Evolutionary conservation across 2,113 vertebrate genomes (phyloP).

Genomic region (Lampris incognitus): DNA sequence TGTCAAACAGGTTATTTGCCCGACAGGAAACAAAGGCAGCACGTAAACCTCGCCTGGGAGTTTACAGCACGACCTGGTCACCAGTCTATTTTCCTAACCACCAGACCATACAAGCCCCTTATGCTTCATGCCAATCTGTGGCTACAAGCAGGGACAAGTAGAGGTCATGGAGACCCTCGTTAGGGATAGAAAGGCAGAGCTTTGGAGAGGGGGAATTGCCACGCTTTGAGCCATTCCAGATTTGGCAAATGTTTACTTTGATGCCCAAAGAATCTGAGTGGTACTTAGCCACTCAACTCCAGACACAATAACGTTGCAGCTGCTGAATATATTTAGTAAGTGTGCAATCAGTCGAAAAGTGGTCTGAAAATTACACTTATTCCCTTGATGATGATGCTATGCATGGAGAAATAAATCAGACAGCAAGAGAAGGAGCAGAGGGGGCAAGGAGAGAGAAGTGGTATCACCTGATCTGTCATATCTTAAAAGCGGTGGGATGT

Average conservation of each 20-base stretch:
- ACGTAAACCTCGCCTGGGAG: constrained; percentile 67
- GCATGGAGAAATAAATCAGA: constrained; percentile 78
- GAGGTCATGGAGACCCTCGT: constrained; percentile 59
- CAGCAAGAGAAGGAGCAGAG: constrained; percentile 60
- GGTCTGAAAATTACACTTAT: constrained; percentile 74
- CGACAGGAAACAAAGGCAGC: constrained; percentile 67
- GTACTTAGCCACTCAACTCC: constrained; percentile 64
- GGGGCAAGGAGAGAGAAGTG: constrained; percentile 59
- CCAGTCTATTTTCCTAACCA: constrained; percentile 74
- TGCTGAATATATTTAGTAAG: constrained; percentile 77
- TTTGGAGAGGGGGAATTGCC: constrained; percentile 32
- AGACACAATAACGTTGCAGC: constrained; percentile 74
- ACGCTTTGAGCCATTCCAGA: constrained; percentile 34
- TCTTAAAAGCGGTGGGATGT: constrained; percentile 75
- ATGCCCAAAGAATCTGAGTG: constrained; percentile 53
- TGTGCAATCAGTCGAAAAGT: constrained; percentile 80
- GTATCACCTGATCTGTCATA: constrained; percentile 76
- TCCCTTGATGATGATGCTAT: constrained; percentile 68
- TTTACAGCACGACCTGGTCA: constrained; percentile 43
- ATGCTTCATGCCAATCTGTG: constrained; percentile 46
- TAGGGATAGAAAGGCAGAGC: constrained; percentile 22
- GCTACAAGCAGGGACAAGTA: constrained; percentile 45
- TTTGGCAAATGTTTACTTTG: constrained; percentile 68
- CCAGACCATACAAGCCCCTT: constrained; percentile 64
- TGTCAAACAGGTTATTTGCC: constrained; percentile 64